Base-by-base conservation (phyloP, 2,797 vertebrate genomes). In the Lacerta viridis region DNA sequence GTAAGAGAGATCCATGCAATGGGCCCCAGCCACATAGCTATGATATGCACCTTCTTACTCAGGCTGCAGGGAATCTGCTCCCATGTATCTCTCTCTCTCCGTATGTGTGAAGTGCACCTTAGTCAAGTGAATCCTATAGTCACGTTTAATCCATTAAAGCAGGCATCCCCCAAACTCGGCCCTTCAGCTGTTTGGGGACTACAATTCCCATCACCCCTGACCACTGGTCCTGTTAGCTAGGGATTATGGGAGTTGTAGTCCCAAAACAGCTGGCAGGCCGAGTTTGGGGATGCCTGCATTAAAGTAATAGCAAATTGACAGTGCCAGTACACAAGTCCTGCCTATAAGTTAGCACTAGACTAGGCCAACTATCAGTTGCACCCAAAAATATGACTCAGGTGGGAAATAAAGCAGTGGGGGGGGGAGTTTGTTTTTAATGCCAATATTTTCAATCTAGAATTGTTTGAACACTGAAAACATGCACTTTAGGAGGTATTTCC, bases 401-500 rank as follows among this genome's bases (percentile, higher is more conserved):
- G 50, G 83, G 72, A 77, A 72, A 13, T 33, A 74, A 81, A n/a
- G 78, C 23, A 86, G 61, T 39, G 61, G 36, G 72, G 23, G 33
- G 18, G n/a, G 11, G 80, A 36, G 59, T 5, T 68, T 23, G 50
- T 68, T 55, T 59, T 41, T 79, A 85, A 84, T 29, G 11, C 36
- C 81, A 91, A 29, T 66, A 41, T 33, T 81, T 36, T 91, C 76
- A 78, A 36, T 86, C 1, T 6, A 41, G 5, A 18, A 80, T 3
- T 3, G 75, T 4, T 87, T 78, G 93, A 89, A 91, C 23, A 83
- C 7, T 90, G 84, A 89, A 74, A 18, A 91, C 3, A 2, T 80
- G 86, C 79, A 88, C 86, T 72, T 83, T 85, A 86, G 79, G 71
- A 90, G 64, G 83, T n/a, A 88, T 71, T 87, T 87, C 86, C 85